Evolutionary conservation across 2,888 invertebrate species (phyloP).

Genomic region (Galeopsomyia nigrocyanea): DNA sequence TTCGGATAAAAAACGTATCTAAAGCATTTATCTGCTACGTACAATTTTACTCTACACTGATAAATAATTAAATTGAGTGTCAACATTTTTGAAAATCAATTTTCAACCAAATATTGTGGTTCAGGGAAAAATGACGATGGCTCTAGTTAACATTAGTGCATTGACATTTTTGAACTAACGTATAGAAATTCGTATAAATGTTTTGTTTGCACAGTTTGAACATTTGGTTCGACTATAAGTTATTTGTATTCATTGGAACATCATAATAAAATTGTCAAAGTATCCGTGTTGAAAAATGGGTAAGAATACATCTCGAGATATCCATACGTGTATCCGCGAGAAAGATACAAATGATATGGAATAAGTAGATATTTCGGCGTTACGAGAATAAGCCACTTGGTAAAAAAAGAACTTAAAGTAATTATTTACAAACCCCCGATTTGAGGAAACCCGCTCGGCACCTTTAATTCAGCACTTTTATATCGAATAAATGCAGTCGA

Average conservation of each 20-base stretch:
- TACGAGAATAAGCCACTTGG: constrained; percentile 15
- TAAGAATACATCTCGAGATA: constrained; percentile 33
- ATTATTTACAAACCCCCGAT: constrained; percentile 15
- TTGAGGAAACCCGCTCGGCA: constrained; percentile 23
- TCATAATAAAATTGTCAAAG: constrained; percentile 25
- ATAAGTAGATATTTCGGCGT: constrained; percentile 27
- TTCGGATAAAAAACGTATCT: no score
- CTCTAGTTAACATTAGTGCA: no score
- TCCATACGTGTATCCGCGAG: constrained; percentile 24
- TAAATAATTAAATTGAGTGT: no score
- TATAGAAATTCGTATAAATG: no score
- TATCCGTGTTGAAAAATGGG: constrained; percentile 37
- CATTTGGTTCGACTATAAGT: constrained; percentile 12
- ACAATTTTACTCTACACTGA: no score
- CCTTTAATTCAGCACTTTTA: constrained; percentile 10
- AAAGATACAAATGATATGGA: constrained; percentile 39
- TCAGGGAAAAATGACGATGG: no score
- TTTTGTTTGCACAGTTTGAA: background rate
- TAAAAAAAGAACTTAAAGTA: constrained; percentile 32
- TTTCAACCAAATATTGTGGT: no score
- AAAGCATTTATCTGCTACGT: no score
- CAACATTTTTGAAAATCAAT: no score
- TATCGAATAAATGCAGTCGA: no score
- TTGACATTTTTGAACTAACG: no score
- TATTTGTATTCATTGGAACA: constrained; percentile 32